These are phyloP conservation scores for Fundulus diaphanus DNA, from an alignment of 2,797 vertebrate genomes.

Conservation along the genomic window DNA sequence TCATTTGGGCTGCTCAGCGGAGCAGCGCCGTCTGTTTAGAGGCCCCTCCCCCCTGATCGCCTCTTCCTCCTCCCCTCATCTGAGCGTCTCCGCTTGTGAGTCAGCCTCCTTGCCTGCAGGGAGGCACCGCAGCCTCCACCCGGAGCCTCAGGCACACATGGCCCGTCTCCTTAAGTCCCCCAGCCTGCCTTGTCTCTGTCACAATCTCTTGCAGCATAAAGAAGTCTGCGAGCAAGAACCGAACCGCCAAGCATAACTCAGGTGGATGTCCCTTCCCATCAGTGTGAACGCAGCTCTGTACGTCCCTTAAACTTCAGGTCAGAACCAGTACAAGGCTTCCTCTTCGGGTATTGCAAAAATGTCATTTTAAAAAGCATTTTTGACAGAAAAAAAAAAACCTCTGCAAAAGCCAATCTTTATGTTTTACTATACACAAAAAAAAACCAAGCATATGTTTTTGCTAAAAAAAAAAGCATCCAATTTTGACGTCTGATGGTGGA, in stretches of 20 bases:
- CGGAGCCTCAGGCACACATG: conserved; percentile 56
- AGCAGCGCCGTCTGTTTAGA: conserved; percentile 54
- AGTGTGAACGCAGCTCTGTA: conserved; percentile 10
- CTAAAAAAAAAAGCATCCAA: conserved; percentile 37
- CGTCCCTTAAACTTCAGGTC: conserved; percentile 20
- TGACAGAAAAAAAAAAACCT: conserved; percentile 19
- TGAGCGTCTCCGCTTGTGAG: conserved; percentile 44
- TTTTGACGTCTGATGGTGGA: conserved; percentile 47
- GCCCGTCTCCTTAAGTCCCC: conserved; percentile 27
- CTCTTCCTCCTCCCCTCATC: conserved; percentile 53
- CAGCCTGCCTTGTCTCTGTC: conserved; percentile 20
- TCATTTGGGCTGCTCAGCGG: conserved; percentile 53
- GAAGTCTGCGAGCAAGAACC: not conserved
- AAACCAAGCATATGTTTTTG: conserved; percentile 27
- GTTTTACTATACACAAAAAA: conserved; percentile 15
- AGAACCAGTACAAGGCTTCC: conserved; percentile 27
- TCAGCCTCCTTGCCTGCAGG: conserved; percentile 54
- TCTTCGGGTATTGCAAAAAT: conserved; percentile 28
- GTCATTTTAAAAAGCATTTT: conserved; percentile 17
- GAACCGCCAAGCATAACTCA: conserved; percentile 8
- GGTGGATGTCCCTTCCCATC: conserved; percentile 13
- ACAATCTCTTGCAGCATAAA: conserved; percentile 11
- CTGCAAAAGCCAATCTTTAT: not conserved
- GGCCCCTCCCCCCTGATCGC: conserved; percentile 58
- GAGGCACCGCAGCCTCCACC: conserved; percentile 58